Evolutionary conservation across 2,113 vertebrate species (phyloP), one percentile per base, ranked within the genome.

Genomic region (Elachura formosa): DNA sequence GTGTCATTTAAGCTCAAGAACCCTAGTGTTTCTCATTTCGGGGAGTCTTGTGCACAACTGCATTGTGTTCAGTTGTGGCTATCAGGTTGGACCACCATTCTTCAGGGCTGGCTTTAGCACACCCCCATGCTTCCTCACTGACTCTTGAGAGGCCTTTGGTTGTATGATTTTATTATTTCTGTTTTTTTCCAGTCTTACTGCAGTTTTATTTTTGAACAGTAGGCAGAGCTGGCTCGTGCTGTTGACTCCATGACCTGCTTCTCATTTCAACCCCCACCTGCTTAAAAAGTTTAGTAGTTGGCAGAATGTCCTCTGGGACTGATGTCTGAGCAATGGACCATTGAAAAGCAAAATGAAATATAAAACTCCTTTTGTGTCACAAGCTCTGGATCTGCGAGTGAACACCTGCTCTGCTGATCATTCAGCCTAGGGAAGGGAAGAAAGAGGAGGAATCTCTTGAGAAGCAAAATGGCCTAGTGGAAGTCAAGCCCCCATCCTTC

Each of bases 201-300:
- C 38, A 58, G 36, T 84, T 64, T 90, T 93, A 73, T 95, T 96
- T 96, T 79, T 62, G 84, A 97, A 68, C 28, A 40, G 56, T 68
- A 87, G 67, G 40, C 71, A 73, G 85, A 80, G 56, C 58, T 85
- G 69, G 51, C 59, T 93, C 4, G 23, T 94, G 73, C 93, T 96
- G 22, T 94, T 97, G 80, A 93, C 64, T 95, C 83, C 45, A 9
- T 72, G 81, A 93, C 64, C 43, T 80, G 91, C 80, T 84, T 96
- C 84, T 36, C 54, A 55, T 87, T 95, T 92, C 71, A 96, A 59
- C 73, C 68, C 84, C 77, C 62, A 96, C 74, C 69, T 92, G 45
- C 89, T 94, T 76, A 90, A 90, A 94, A 96, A 73, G 80, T 94
- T 96, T 80, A 94, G 52, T 58, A 75, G 86, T 55, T 94, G 94